Evolutionary conservation across 1,140 invertebrate genomes (phyloP), one percentile per base, ranked within the genome.

Genomic region (Harpegnathos saltator): DNA sequence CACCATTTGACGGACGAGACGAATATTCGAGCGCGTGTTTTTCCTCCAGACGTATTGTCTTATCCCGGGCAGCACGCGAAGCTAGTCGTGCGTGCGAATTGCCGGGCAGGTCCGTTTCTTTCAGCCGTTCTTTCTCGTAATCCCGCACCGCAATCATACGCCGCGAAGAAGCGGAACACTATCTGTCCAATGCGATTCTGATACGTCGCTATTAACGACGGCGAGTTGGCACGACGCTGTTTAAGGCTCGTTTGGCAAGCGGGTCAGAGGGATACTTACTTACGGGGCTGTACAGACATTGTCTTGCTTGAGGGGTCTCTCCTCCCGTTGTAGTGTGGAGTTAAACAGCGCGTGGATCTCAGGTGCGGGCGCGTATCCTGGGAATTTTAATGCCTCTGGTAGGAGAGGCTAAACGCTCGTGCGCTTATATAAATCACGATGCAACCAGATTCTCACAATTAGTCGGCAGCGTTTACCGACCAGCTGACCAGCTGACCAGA

Each of bases 291-390:
- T 93, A 93, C 90, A n/a, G 90, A 90, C 91, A 93, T 94, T 94
- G 93, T 94, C 93, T 94, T 92, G 92, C 90, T 93, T 92, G 87
- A 92, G 89, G 91, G 91, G 85, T 82, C 77, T 82, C 68, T 85
- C 58, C 82, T 82, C 29, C 83, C 52, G 38, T 68, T 59, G 65
- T 75, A n/a, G n/a, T n/a, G 83, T 90, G 90, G 92, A 92, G 93
- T 91, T 93, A 94, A 94, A 94, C 93, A 94, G 93, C 92, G 92
- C 93, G 92, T 94, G 92, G 89, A 92, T 93, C 38, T 44, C 87
- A 91, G 89, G 87, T 83, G 91, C 86, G 83, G 90, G 86, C 85
- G 82, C 66, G 65, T 89, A 84, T 85, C 72, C 52, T 38, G 81
- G 59, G 80, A 66, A 87, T 66, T 33, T 71, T 69, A 58, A 80